Conservation (phyloP, 1,140 invertebrate genomes). For the Drosophila quadrilineata region DNA sequence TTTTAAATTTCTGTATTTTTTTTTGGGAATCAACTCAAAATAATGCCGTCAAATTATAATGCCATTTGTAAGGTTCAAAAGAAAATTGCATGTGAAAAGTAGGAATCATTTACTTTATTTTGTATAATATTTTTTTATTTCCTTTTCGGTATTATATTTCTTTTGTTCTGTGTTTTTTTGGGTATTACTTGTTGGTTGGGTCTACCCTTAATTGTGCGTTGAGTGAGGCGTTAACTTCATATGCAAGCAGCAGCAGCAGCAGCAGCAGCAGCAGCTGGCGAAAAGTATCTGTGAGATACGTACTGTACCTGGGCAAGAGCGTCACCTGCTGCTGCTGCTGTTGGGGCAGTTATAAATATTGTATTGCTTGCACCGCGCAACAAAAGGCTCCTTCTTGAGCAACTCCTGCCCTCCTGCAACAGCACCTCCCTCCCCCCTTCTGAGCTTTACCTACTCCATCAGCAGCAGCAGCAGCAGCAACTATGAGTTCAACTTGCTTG, state of each 20-base stretch:
- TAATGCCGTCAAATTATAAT: slow-evolving; percentile 68
- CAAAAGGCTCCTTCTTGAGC: too few species aligned
- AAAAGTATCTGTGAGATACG: slow-evolving; percentile 63
- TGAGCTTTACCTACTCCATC: slow-evolving; percentile 2
- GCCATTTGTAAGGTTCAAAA: slow-evolving; percentile 51
- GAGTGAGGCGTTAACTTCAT: slow-evolving; percentile 18
- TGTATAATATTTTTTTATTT: slow-evolving; percentile 52
- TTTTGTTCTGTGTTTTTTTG: neutral
- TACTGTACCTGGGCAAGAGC: slow-evolving; percentile 39
- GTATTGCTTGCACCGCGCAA: slow-evolving; percentile 44
- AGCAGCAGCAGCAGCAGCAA: neutral
- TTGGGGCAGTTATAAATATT: slow-evolving; percentile 63
- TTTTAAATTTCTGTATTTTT: too few species aligned
- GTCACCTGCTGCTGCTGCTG: slow-evolving; percentile 36
- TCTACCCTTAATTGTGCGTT: slow-evolving; percentile 58
- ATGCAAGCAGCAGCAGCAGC: slow-evolving; percentile 14
- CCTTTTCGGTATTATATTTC: slow-evolving; percentile 19
- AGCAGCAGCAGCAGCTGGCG: slow-evolving; percentile 21
- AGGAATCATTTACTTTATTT: slow-evolving; percentile 38
- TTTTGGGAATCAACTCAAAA: too few species aligned
- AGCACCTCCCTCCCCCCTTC: too few species aligned
- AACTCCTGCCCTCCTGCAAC: too few species aligned
- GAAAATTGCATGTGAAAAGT: slow-evolving; percentile 35
- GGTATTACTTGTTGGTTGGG: neutral
- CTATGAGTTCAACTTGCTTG: slow-evolving; percentile 13